phyloP scores from a whole-genome alignment of 2,888 invertebrate genomes.

The Heliconius sara region DNA sequence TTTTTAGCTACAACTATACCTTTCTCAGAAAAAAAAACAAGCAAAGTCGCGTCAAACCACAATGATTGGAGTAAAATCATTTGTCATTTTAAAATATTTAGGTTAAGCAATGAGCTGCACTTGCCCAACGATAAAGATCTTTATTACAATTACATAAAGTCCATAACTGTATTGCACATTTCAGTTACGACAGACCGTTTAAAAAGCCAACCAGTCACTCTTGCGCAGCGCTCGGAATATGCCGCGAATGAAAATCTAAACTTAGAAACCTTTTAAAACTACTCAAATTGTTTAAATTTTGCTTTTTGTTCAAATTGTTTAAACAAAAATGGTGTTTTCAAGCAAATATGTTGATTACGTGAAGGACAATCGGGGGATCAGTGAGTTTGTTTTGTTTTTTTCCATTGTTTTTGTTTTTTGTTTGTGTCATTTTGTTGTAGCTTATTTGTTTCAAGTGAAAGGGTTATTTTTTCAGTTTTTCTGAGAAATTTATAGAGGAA shows the following conservation, averaged over 20 bases:
- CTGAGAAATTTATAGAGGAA: neutral
- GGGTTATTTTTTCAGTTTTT: neutral
- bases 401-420: conserved; percentile 19
- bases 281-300: conserved; percentile 14
- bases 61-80: conserved; percentile 4
- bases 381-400: conserved; percentile 40
- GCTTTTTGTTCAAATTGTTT: conserved; percentile 17
- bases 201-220: conserved; percentile 49
- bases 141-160: conserved; percentile 38
- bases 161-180: conserved; percentile 34
- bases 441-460: neutral
- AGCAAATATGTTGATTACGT: conserved; percentile 42
- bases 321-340: conserved; percentile 46
- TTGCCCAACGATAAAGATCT: conserved; percentile 8
- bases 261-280: conserved; percentile 33
- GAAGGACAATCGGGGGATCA: conserved; percentile 46
- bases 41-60: neutral
- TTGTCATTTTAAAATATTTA: conserved; percentile 23
- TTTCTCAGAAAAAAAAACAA: neutral
- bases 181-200: conserved; percentile 10
- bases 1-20: neutral
- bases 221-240: conserved; percentile 49
- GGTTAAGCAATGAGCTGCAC: conserved; percentile 10
- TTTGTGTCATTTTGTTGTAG: neutral
- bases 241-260: conserved; percentile 40